Conservation (phyloP, 2,888 invertebrate species). For the Thumatha senex region DNA sequence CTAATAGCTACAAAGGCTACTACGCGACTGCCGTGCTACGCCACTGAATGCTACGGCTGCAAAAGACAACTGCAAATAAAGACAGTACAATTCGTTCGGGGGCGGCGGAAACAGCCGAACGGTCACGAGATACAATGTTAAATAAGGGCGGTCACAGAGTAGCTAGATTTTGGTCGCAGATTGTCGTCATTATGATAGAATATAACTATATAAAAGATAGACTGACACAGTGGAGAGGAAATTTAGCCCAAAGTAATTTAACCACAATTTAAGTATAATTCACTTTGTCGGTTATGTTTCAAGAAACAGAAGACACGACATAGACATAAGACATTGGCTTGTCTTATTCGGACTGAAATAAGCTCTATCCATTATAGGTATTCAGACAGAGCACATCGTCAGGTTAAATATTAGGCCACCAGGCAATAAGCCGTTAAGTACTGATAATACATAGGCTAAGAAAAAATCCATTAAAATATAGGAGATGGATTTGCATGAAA, state of each 20-base stretch:
- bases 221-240: slow-evolving; percentile 10
- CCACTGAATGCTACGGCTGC: slow-evolving; percentile 47
- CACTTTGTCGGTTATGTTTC: background rate
- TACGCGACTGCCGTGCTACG: slow-evolving; percentile 73
- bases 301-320: too few relatives aligned
- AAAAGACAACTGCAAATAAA: slow-evolving; percentile 55
- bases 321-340: too few relatives aligned
- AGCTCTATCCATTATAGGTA: too few relatives aligned
- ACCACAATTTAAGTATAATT: background rate
- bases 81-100: slow-evolving; percentile 54
- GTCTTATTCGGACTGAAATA: too few relatives aligned
- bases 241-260: slow-evolving; percentile 4
- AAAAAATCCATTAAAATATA: too few relatives aligned
- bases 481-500: too few relatives aligned
- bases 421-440: too few relatives aligned
- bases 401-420: too few relatives aligned
- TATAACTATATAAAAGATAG: slow-evolving; percentile 32
- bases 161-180: slow-evolving; percentile 36
- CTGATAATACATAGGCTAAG: too few relatives aligned
- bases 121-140: slow-evolving; percentile 46
- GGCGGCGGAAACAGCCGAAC: slow-evolving; percentile 62
- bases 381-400: too few relatives aligned
- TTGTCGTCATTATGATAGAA: slow-evolving; percentile 36
- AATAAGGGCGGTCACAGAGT: slow-evolving; percentile 54
- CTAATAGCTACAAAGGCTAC: slow-evolving; percentile 56